Conservation (phyloP, 2,113 vertebrate genomes). For the Australoheros scitulus region DNA sequence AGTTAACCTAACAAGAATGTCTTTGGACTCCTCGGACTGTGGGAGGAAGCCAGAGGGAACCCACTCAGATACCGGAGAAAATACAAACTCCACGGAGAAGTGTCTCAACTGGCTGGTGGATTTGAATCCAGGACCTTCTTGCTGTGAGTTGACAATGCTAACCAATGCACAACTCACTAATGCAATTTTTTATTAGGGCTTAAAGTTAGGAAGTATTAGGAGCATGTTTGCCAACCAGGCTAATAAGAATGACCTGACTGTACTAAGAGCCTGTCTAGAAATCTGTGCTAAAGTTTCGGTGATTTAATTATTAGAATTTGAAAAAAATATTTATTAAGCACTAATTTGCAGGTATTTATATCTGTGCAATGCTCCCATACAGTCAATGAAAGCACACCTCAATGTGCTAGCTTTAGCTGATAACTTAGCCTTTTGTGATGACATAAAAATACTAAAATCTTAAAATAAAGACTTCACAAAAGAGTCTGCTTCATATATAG, state of each 20-base stretch:
- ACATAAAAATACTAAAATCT: background rate
- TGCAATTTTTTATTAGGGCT: background rate
- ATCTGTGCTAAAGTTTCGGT: background rate
- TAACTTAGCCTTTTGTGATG: background rate
- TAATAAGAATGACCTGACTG: background rate
- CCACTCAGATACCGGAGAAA: background rate
- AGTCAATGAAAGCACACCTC: background rate
- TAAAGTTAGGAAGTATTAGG: background rate
- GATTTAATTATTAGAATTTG: background rate
- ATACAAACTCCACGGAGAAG: background rate
- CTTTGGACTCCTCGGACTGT: background rate
- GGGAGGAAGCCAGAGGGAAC: background rate
- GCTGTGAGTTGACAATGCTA: background rate
- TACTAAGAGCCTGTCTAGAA: background rate
- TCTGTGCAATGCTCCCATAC: background rate
- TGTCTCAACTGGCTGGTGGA: background rate
- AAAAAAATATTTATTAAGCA: background rate
- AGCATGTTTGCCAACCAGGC: background rate
- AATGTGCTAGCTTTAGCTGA: background rate
- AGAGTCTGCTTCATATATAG: background rate
- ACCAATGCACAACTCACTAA: background rate
- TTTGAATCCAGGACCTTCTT: background rate
- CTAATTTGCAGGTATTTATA: background rate
- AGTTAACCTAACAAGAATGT: background rate
- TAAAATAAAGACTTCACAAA: background rate